Evolutionary conservation across 2,888 invertebrate species (phyloP).

Genomic region (Sphaerophoria rueppellii): DNA sequence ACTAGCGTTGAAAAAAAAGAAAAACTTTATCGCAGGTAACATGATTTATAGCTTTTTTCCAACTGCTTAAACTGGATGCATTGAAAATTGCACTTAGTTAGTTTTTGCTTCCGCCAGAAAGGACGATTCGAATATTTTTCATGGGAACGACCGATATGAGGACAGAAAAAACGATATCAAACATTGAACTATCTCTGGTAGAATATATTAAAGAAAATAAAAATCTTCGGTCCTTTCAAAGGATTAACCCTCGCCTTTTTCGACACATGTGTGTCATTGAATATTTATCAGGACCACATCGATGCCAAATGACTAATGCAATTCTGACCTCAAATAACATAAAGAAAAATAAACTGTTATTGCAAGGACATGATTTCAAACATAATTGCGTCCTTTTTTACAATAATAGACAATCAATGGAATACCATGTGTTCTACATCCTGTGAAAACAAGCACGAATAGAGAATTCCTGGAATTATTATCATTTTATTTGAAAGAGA

Average conservation of each 20-base stretch:
- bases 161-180: no score
- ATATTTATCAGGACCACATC: background rate
- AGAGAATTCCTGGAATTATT: slow-evolving; percentile 21
- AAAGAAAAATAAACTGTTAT: slow-evolving; percentile 31
- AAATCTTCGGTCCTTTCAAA: background rate
- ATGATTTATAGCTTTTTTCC: no score
- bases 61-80: no score
- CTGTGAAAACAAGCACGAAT: background rate
- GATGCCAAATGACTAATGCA: background rate
- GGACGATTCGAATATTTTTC: no score
- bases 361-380: slow-evolving; percentile 16
- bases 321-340: background rate
- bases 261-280: background rate
- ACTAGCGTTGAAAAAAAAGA: no score
- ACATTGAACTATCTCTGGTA: no score
- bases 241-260: background rate
- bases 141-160: no score
- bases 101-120: no score
- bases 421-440: slow-evolving; percentile 46
- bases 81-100: no score
- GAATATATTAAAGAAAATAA: background rate
- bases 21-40: no score
- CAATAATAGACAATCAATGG: slow-evolving; percentile 29
- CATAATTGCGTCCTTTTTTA: slow-evolving; percentile 17
- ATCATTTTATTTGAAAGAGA: slow-evolving; percentile 46